Base-by-base conservation (phyloP, 2,113 vertebrate species). In the Aspiorhynchus laticeps region DNA sequence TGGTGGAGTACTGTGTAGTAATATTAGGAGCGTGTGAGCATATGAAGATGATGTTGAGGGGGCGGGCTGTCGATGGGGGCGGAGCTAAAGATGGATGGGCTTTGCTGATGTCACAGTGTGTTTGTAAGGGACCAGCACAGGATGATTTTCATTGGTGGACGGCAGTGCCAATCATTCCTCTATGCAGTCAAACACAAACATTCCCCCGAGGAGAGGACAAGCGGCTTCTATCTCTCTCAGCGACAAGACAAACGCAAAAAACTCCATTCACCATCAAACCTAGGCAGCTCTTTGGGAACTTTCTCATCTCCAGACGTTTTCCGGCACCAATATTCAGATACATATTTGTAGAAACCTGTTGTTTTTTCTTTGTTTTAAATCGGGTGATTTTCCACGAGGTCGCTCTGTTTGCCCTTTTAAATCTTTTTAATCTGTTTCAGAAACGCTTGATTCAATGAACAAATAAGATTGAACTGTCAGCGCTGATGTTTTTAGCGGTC, bases 251-350 rank as follows among this genome's bases (percentile, higher is more conserved):
- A 53, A 53, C 15, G 48, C 48, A 53, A 82, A 83, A 88, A 88
- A 86, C 63, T 28, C 19, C 69, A 38, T 36, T 15, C 79, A 81
- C 89, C 76, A 10, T 43, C 74, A 59, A 85, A 86, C 21, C 86
- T 94, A 94, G 96, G 96, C 96, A 98, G 97, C 96, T 97, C 59
- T 81, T 33, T 95, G 87, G 92, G 94, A 95, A 91, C 90, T 93
- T 93, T 93, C 4, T 93, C 91, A 90, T 91, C 92, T 94, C 95
- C 92, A 89, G 89, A 87, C 90, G 82, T 71, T 87, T 93, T 92
- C 93, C 89, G 15, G 90, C 90, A 88, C 92, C 92, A 93, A 91
- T 93, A 88, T 90, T 93, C 91, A 90, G 88, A 93, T 88, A 83
- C 92, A 87, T 92, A 86, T 91, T 81, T 93, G 88, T 95, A 95